phyloP scores from a whole-genome alignment of 2,888 invertebrate genomes.

The Andrena hattorfiana region DNA sequence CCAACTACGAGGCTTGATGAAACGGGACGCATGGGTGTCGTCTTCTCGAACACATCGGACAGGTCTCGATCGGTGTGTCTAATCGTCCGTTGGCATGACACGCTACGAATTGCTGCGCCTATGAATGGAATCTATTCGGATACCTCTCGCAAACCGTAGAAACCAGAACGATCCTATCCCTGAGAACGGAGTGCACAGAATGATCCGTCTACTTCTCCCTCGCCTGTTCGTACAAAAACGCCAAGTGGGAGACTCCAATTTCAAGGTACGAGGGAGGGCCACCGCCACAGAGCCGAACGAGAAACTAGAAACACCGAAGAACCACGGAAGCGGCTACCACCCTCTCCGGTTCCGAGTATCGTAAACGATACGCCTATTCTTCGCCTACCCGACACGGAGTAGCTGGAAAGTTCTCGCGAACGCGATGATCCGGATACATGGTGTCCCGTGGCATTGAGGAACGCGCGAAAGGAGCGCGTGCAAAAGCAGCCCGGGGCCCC shows the following conservation, averaged over 20 bases:
- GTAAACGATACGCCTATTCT: conserved; percentile 58
- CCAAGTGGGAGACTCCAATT: conserved; percentile 20
- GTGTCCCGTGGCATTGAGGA: conserved; percentile 27
- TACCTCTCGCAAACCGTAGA: neutral
- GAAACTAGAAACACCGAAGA: neutral
- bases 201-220: conserved; percentile 1
- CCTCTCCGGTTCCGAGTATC: neutral
- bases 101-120: neutral
- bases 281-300: neutral
- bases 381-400: neutral
- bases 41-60: neutral
- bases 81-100: neutral
- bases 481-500: neutral
- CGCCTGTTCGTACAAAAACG: neutral
- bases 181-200: neutral
- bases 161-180: neutral
- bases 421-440: conserved; percentile 50
- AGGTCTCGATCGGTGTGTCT: neutral
- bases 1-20: conserved; percentile 1
- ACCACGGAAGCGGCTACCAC: neutral
- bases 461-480: conserved; percentile 42
- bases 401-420: conserved; percentile 11
- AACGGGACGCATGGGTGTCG: neutral
- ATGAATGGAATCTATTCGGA: neutral
- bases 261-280: neutral